These are phyloP conservation scores for Drosophila triauraria DNA, from an alignment of 1,140 invertebrate genomes.

Conservation along the genomic window DNA sequence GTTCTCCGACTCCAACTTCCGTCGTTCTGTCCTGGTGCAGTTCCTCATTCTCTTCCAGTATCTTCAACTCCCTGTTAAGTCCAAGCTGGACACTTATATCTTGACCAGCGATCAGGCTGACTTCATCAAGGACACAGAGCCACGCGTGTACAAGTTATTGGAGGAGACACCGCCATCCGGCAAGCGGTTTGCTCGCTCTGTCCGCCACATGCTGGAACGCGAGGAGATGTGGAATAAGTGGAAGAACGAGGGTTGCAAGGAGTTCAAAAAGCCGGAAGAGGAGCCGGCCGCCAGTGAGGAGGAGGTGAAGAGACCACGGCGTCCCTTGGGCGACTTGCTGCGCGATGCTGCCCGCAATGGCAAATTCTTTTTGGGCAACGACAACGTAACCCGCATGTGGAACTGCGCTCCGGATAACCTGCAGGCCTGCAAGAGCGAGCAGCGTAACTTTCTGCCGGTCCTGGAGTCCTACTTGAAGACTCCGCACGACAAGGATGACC, in stretches of 20 bases:
- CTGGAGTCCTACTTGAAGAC: constrained; percentile 94
- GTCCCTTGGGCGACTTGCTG: constrained; percentile 90
- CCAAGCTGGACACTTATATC: constrained; percentile 94
- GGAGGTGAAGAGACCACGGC: constrained; percentile 70
- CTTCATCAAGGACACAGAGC: constrained; percentile 92
- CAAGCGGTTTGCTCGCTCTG: constrained; percentile 91
- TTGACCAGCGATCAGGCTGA: constrained; percentile 94
- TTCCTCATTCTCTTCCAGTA: constrained; percentile 99
- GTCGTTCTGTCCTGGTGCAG: constrained; percentile 97
- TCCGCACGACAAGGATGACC: constrained; percentile 89
- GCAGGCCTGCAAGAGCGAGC: constrained; percentile 94
- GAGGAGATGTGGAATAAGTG: constrained; percentile 98
- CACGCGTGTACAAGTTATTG: constrained; percentile 91
- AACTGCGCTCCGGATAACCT: constrained; percentile 97
- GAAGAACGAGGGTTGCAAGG: constrained; percentile 98
- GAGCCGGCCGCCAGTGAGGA: constrained; percentile 84
- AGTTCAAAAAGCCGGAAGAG: constrained; percentile 86
- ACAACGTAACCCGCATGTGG: constrained; percentile 97
- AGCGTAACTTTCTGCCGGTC: constrained; percentile 96
- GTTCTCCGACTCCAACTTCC: constrained; percentile 97
- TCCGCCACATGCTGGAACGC: constrained; percentile 92
- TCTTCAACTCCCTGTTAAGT: constrained; percentile 95
- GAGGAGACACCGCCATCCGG: constrained; percentile 97
- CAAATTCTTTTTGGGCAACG: constrained; percentile 92
- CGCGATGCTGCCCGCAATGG: constrained; percentile 89